Evolutionary conservation across 2,888 invertebrate genomes (phyloP).

Genomic region (Hirtodrosophila trivittata): DNA sequence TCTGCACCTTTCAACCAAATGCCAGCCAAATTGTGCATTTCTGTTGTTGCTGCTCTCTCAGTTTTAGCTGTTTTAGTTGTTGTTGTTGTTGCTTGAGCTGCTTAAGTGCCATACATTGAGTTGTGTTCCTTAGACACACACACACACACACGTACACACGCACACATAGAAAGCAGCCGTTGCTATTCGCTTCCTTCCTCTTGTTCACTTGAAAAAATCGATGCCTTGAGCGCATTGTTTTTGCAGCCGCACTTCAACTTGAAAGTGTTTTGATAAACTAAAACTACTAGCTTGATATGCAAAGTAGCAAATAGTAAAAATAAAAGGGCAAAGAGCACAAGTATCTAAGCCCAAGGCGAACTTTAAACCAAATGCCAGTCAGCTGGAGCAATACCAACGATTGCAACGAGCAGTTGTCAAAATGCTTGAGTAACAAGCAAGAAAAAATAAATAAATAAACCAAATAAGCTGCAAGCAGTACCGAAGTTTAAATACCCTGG

Average conservation of each 20-base stretch:
- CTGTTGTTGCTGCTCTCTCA: conserved; percentile 18
- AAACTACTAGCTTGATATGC: conserved; percentile 54
- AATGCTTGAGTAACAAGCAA: conserved; percentile 26
- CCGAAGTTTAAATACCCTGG: neutral
- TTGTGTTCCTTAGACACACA: conserved; percentile 63
- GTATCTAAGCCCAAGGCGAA: conserved; percentile 34
- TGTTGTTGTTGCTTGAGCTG: conserved; percentile 59
- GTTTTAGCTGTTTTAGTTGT: conserved; percentile 17
- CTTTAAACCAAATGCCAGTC: conserved; percentile 68
- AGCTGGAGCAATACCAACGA: conserved; percentile 48
- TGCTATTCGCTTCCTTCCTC: neutral
- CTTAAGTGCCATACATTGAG: conserved; percentile 77
- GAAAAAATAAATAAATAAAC: conserved; percentile 9
- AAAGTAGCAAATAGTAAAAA: conserved; percentile 44
- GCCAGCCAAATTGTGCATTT: conserved; percentile 41
- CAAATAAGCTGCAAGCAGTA: neutral
- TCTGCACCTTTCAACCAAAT: conserved; percentile 69
- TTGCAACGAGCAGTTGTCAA: conserved; percentile 61
- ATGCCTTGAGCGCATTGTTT: conserved; percentile 62
- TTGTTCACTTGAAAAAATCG: conserved; percentile 64
- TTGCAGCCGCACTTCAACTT: conserved; percentile 76
- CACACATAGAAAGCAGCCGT: neutral
- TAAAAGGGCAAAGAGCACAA: conserved; percentile 7
- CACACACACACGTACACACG: neutral
- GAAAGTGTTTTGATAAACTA: conserved; percentile 78